Base-by-base conservation (phyloP, 2,113 vertebrate species). In the Kryptolebias marmoratus region DNA sequence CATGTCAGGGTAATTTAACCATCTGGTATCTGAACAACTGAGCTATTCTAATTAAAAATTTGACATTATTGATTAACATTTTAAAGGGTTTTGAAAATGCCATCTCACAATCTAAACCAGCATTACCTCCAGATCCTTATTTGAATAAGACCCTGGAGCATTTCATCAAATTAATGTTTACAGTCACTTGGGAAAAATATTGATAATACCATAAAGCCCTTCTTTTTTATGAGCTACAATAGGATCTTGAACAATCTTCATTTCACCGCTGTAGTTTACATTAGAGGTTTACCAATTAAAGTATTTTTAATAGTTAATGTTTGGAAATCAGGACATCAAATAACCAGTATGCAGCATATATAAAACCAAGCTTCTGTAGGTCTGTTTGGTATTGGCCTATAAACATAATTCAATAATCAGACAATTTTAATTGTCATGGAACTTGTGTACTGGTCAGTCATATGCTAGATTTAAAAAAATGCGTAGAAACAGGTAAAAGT, bases 1-100 rank as follows among this genome's bases (percentile, higher is more conserved):
- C 1, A 10, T 45, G n/a, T 27, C 42, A 15, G n/a, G 16, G 7
- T 14, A 47, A 14, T 27, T 49, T 31, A 65, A 44, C 56, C 64
- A 88, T 73, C 58, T 81, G 66, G 53, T 31, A 39, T 8, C 12
- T 59, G 15, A 62, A 62, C 66, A 7, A 71, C 49, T 52, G 16
- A 10, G 27, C 16, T 15, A 22, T 3, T 53, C 8, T 49, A 42
- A 64, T 5, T n/a, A 28, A 45, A n/a, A 48, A 7, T 30, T 1
- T 18, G 14, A 54, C 49, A 48, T 60, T 50, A 1, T 44, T 45
- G 15, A 45, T 14, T 28, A 15, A 14, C 1, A 49, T 30, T 31
- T 4, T 22, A 3, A 2, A 75, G 16, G 44, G 11, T 47, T 22
- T 28, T 61, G 22, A 15, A 58, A 36, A 36, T 9, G n/a, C 3